phyloP scores from a whole-genome alignment of 2,888 invertebrate genomes.

The Aelia acuminata region DNA sequence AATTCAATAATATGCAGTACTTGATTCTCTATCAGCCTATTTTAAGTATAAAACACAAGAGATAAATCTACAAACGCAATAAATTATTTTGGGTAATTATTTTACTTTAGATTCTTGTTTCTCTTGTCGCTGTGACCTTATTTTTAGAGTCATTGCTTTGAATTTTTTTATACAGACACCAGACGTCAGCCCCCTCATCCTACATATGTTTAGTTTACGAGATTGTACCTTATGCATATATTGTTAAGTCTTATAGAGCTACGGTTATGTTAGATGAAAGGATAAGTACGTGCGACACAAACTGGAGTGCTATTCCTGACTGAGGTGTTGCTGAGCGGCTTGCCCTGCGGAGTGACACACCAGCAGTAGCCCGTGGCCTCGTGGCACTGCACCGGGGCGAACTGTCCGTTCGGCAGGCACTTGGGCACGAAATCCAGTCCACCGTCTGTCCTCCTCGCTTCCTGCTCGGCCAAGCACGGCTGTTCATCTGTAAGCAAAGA shows the following conservation, averaged over 20 bases:
- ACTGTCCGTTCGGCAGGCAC: slow-evolving; percentile 87
- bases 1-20: too few relatives aligned
- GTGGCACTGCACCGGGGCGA: slow-evolving; percentile 88
- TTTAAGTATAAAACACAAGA: too few relatives aligned
- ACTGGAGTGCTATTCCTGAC: slow-evolving; percentile 78
- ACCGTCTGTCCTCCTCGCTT: slow-evolving; percentile 70
- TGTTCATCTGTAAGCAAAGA: slow-evolving; percentile 69
- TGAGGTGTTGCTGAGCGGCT: slow-evolving; percentile 85
- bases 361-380: slow-evolving; percentile 84
- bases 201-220: too few relatives aligned
- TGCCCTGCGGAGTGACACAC: slow-evolving; percentile 90
- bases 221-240: too few relatives aligned
- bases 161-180: too few relatives aligned
- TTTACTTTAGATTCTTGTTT: too few relatives aligned
- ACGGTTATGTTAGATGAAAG: slow-evolving; percentile 12
- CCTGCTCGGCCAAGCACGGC: slow-evolving; percentile 69
- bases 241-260: not conserved
- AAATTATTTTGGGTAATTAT: too few relatives aligned
- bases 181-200: too few relatives aligned
- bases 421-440: slow-evolving; percentile 79
- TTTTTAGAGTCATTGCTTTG: too few relatives aligned
- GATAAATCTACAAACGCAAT: too few relatives aligned
- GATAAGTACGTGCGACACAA: slow-evolving; percentile 61
- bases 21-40: too few relatives aligned
- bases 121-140: too few relatives aligned